phyloP scores from a whole-genome alignment of 2,888 invertebrate genomes.

The Lepetodrilus schrolli region DNA sequence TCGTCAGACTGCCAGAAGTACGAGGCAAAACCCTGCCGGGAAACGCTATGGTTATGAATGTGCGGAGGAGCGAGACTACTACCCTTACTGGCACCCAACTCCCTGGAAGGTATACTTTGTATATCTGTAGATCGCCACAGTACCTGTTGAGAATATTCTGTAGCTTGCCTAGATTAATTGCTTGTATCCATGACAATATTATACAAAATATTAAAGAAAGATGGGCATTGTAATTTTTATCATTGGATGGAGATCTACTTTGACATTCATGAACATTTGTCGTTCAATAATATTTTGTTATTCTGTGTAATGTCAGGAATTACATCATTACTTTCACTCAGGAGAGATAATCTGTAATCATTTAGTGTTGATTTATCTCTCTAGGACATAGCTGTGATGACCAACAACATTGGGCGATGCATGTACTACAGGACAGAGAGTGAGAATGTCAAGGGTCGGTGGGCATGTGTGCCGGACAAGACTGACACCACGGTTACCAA shows the following conservation, averaged over 20 bases:
- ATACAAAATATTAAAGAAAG: no score
- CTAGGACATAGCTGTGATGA: slow-evolving; percentile 72
- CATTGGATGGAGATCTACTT: no score
- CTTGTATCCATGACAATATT: no score
- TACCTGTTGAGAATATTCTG: no score
- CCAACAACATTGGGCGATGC: slow-evolving; percentile 68
- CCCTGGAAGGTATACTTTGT: slow-evolving; percentile 51
- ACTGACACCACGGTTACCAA: slow-evolving; percentile 42
- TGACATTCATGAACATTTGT: no score
- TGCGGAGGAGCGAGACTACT: slow-evolving; percentile 74
- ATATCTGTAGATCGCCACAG: no score
- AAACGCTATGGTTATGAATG: slow-evolving; percentile 73
- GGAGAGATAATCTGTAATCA: background rate
- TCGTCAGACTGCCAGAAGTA: slow-evolving; percentile 56
- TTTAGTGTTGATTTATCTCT: background rate
- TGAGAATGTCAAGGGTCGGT: slow-evolving; percentile 71
- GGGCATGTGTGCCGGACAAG: slow-evolving; percentile 61
- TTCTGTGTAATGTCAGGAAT: background rate
- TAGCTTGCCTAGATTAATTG: no score
- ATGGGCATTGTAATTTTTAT: no score
- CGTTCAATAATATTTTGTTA: background rate
- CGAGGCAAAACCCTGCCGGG: slow-evolving; percentile 72
- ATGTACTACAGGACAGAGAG: slow-evolving; percentile 68
- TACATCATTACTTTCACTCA: background rate
- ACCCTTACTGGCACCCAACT: slow-evolving; percentile 73